Percentiles rank a stretch among this genome's conserved stretches.
phyloP scores from a whole-genome alignment of 2,888 invertebrate genomes.

The Suillia variegata region DNA sequence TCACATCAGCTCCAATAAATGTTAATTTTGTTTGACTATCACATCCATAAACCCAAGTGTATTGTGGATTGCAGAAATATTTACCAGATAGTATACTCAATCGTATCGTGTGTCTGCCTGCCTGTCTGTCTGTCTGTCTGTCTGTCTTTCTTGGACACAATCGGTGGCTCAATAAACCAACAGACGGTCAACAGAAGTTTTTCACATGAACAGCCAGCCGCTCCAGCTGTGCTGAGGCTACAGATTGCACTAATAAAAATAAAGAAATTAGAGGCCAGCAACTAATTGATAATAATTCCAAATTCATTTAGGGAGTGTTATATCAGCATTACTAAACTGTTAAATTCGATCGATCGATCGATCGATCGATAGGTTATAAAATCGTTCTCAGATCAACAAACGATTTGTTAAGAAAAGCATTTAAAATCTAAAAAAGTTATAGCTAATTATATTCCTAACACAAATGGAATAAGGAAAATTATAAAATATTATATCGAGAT shows the following conservation, averaged over 20 bases:
- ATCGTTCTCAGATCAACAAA: too few relatives aligned
- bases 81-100: too few relatives aligned
- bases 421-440: too few relatives aligned
- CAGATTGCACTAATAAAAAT: slow-evolving; percentile 41
- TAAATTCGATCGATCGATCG: slow-evolving; percentile 6
- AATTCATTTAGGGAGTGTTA: slow-evolving; percentile 33
- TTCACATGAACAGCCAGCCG: slow-evolving; percentile 43
- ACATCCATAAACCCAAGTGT: not conserved
- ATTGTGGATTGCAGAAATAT: slow-evolving; percentile 5
- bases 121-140: too few relatives aligned
- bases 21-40: slow-evolving; percentile 53
- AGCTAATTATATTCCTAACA: too few relatives aligned
- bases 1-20: slow-evolving; percentile 48
- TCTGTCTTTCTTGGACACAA: too few relatives aligned
- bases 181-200: slow-evolving; percentile 9
- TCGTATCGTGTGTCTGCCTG: too few relatives aligned
- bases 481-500: too few relatives aligned
- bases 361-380: too few relatives aligned
- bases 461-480: too few relatives aligned
- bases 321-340: not conserved
- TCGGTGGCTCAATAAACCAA: too few relatives aligned
- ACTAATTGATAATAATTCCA: slow-evolving; percentile 50
- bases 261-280: slow-evolving; percentile 38
- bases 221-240: slow-evolving; percentile 39
- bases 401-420: too few relatives aligned